Base-by-base conservation (phyloP, 2,888 invertebrate species). In the Aplocera efformata region DNA sequence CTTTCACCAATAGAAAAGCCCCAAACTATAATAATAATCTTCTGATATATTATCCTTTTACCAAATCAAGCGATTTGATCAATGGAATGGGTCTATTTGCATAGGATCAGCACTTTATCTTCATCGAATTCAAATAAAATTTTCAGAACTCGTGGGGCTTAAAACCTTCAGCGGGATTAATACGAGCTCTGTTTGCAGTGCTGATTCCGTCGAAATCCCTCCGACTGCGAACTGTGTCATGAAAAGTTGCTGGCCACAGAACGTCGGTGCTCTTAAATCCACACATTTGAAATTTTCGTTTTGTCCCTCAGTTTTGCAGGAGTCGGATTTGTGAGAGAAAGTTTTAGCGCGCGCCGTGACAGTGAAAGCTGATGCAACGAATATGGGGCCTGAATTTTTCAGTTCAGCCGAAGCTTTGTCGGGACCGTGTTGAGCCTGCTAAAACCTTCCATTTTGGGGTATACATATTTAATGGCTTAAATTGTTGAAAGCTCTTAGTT, bases 241-340 rank as follows among this genome's bases (percentile, higher is more conserved):
- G 56, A 51, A 50, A 60, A 61, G 56, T 65, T 58, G 50, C 43
- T 29, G 31, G 33, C 48, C 54, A 48, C 55, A 53, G 50, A 42
- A 54, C 60, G 67, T 60, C 58, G 53, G 37, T 58, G 60, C 50
- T 60, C 54, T 59, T 58, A 57, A 64, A 69, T 63, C 57, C 39
- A 53, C 48, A 62, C 60, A 62, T 66, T 67, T 61, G 50, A 62
- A 67, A 66, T 63, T 59, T 66, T 59, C 65, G 64, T 65, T 66
- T 56, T 56, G 42, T 29, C 35, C 42, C 7, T n/a, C 25, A 39
- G 64, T 64, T 66, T 55, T 56, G 43, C 32, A 40, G 36, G 45
- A 48, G 52, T 51, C 58, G 60, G 56, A 52, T 52, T 60, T 55
- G 44, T 37, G 51, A 52, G 42, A 38, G 37, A 58, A 70, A 63